Percentiles rank a stretch among this genome's conserved stretches.
Conservation (phyloP, 2,888 invertebrate genomes). For the Panorpa germanica region DNA sequence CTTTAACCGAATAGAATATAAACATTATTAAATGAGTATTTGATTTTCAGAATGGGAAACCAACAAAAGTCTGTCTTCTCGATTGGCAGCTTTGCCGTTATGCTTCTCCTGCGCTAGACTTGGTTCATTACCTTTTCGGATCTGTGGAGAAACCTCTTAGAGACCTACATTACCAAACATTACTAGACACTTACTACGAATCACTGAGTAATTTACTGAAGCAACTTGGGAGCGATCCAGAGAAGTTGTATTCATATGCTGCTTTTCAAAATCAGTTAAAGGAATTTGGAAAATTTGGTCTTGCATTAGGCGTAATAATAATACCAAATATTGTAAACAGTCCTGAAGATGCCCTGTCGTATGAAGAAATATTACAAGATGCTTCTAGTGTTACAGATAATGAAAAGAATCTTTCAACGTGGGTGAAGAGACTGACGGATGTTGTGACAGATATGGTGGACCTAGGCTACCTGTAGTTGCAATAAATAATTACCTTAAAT, state of each 20-base stretch:
- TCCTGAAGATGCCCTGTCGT: no score
- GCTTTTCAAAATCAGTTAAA: constrained; percentile 10
- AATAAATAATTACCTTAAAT: no score
- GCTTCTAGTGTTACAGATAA: no score
- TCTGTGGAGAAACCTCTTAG: constrained; percentile 10
- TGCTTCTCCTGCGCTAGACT: constrained; percentile 10
- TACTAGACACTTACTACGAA: constrained; percentile 10
- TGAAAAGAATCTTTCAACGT: no score
- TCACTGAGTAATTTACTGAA: constrained; percentile 10
- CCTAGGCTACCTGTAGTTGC: no score
- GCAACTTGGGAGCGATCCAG: constrained; percentile 9
- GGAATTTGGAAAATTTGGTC: constrained; percentile 9
- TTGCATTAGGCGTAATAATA: constrained; percentile 7
- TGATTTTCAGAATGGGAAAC: constrained; percentile 7
- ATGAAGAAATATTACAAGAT: no score
- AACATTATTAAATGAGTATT: background rate
- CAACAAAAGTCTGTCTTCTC: constrained; percentile 8
- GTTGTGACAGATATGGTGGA: no score
- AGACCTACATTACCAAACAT: constrained; percentile 10
- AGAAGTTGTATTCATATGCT: constrained; percentile 10
- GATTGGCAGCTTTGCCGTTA: constrained; percentile 11
- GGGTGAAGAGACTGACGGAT: no score
- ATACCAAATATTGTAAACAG: no score
- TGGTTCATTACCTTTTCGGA: constrained; percentile 10
- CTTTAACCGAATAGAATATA: background rate